Conservation (phyloP, 2,113 vertebrate genomes). For the Tympanuchus pallidicinctus region DNA sequence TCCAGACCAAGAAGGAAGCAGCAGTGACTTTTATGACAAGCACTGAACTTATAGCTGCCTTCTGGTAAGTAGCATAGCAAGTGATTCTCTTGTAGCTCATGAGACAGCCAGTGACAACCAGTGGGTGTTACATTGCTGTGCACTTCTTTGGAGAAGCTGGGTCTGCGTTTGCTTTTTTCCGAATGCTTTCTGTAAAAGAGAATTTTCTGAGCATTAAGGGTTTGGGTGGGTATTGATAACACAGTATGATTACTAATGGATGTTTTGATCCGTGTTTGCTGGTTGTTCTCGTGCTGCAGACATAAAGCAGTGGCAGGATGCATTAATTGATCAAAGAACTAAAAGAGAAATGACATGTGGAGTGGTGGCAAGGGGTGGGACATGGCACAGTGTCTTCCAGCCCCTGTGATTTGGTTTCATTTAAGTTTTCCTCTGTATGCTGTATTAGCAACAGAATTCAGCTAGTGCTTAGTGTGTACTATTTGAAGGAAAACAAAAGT, state of each 20-base stretch:
- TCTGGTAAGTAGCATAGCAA: not conserved
- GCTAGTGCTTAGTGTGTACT: not conserved
- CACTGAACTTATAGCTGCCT: constrained; percentile 6
- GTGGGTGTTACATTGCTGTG: constrained; percentile 76
- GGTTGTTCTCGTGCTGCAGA: not conserved
- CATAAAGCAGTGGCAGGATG: not conserved
- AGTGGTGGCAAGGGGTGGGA: not conserved
- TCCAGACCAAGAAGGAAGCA: not conserved
- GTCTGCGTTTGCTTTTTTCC: constrained; percentile 86
- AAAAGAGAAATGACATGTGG: not conserved
- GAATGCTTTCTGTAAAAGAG: constrained; percentile 83
- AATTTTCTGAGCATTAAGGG: not conserved
- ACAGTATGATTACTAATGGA: not conserved
- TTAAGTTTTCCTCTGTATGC: not conserved
- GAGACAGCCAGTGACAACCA: rapidly evolving
- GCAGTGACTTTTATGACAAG: not conserved
- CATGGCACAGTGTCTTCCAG: not conserved
- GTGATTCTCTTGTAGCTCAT: not conserved
- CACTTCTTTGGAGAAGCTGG: constrained; percentile 80
- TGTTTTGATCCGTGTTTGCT: too few relatives aligned
- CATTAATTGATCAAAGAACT: not conserved
- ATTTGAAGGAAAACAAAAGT: not conserved
- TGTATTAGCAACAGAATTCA: not conserved
- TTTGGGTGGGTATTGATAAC: not conserved
- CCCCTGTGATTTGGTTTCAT: not conserved